A percentile compares a stretch with the other conserved stretches of the same genome.
Conservation (phyloP, 2,888 invertebrate genomes). For the Drosophila recens region DNA sequence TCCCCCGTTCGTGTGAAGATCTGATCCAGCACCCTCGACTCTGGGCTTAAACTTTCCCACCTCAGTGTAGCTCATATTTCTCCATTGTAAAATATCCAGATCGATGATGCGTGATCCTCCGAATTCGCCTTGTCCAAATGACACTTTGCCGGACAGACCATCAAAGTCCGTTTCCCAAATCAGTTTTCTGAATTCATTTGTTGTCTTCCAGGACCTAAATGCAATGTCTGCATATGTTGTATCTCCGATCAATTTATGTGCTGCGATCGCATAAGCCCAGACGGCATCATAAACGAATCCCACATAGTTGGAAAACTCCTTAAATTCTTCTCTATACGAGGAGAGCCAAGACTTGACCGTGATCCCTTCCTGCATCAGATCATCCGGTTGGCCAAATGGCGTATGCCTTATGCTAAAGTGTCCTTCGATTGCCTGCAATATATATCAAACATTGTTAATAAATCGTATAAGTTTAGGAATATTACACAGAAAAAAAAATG, state of each 20-base stretch:
- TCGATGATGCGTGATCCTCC: slow-evolving; percentile 88
- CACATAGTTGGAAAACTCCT: slow-evolving; percentile 87
- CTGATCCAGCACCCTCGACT: slow-evolving; percentile 78
- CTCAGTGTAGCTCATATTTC: slow-evolving; percentile 85
- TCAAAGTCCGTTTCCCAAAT: slow-evolving; percentile 89
- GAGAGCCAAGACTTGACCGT: slow-evolving; percentile 88
- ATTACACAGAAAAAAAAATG: too few relatives aligned
- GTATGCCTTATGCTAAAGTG: slow-evolving; percentile 90
- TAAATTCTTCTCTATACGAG: slow-evolving; percentile 22
- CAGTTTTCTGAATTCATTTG: slow-evolving; percentile 86
- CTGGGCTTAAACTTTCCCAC: slow-evolving; percentile 88
- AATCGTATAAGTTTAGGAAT: neutral
- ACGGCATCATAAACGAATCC: slow-evolving; percentile 93
- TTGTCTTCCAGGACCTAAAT: slow-evolving; percentile 65
- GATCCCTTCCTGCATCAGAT: slow-evolving; percentile 87
- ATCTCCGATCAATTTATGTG: slow-evolving; percentile 88
- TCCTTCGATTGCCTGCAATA: slow-evolving; percentile 89
- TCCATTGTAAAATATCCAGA: slow-evolving; percentile 88
- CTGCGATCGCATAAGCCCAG: slow-evolving; percentile 91
- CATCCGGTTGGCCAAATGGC: slow-evolving; percentile 87
- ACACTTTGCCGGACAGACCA: slow-evolving; percentile 91
- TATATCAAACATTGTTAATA: neutral
- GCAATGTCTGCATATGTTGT: slow-evolving; percentile 72
- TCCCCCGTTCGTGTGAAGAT: slow-evolving; percentile 29
- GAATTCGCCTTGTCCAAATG: slow-evolving; percentile 87